Conservation (phyloP, 2,888 invertebrate species). For the Nomada ferruginata region DNA sequence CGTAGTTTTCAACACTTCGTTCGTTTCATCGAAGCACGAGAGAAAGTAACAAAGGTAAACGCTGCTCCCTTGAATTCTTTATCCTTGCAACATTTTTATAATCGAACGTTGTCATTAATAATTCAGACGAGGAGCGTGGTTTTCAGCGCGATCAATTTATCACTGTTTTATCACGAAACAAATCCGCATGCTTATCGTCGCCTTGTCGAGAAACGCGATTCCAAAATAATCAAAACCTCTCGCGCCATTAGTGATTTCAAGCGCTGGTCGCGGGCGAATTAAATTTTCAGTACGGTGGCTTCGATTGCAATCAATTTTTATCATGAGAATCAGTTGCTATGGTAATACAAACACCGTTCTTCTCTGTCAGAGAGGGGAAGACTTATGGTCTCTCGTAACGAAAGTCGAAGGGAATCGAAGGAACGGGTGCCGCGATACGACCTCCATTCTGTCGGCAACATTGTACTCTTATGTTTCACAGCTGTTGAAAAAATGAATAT, state of each 20-base stretch:
- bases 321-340: slow-evolving; percentile 5
- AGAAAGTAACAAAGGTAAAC: not conserved
- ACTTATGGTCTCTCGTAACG: slow-evolving; percentile 30
- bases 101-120: not conserved
- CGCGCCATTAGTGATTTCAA: not conserved
- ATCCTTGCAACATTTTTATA: too few relatives aligned
- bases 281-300: slow-evolving; percentile 18
- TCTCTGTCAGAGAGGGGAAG: slow-evolving; percentile 12
- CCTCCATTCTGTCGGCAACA: not conserved
- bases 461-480: not conserved
- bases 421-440: not conserved
- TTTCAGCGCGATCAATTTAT: slow-evolving; percentile 30
- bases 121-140: not conserved
- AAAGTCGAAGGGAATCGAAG: slow-evolving; percentile 23
- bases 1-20: not conserved
- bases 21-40: not conserved
- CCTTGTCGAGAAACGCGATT: slow-evolving; percentile 6
- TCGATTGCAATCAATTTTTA: slow-evolving; percentile 36
- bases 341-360: slow-evolving; percentile 1
- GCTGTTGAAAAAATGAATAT: slow-evolving; percentile 3
- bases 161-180: slow-evolving; percentile 10
- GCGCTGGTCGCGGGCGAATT: slow-evolving; percentile 25
- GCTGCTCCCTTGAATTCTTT: too few relatives aligned
- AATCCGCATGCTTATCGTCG: slow-evolving; percentile 31
- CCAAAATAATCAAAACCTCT: slow-evolving; percentile 37